Base-by-base conservation (phyloP, 1,140 invertebrate species). In the Heliothis subflexa region DNA sequence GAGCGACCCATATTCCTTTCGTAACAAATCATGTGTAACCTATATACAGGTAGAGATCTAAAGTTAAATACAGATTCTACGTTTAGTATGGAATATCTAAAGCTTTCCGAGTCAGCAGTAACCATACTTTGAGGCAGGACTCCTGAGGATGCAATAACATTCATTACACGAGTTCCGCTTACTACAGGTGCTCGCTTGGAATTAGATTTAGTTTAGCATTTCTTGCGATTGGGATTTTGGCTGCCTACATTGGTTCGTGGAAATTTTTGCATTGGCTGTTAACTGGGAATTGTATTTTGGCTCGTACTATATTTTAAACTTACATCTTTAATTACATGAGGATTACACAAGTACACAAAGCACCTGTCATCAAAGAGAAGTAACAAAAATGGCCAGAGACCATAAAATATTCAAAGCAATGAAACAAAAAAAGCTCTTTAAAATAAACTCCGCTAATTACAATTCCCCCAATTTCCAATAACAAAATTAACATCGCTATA, bases 131-230 rank as follows among this genome's bases (percentile, higher is more conserved):
- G 68, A 50, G 59, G n/a, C 12, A 55, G 55, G 55, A 49, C 55
- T 73, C 71, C 21, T 72, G 71, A 61, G 71, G 59, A 70, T 75
- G 72, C 62, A 70, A 55, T 74, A 74, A 74, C 64, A 74, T 79
- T 74, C 71, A 79, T 79, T 79, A 79, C 14, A 52, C 28, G 71
- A 70, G 71, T 75, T 75, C 40, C 40, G 71, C n/a, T 62, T 52
- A 66, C 40, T 40, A 47, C 62, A 62, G 57, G 18, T 47, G 78
- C 71, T 64, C 40, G 45, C 18, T 74, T 57, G 11, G 50, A 70
- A 57, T 79, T 74, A 75, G 68, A 79, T 79, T 79, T 59, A 75
- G 71, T 49, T 79, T 45, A 47, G 33, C 21, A 59, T 54, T 54
- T 54, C 71, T 59, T 25, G 28, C 33, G 12, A 59, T 25, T 9